Evolutionary conservation across 2,888 invertebrate genomes (phyloP), one percentile per base, ranked within the genome.

Genomic region (Cantharis rufa): DNA sequence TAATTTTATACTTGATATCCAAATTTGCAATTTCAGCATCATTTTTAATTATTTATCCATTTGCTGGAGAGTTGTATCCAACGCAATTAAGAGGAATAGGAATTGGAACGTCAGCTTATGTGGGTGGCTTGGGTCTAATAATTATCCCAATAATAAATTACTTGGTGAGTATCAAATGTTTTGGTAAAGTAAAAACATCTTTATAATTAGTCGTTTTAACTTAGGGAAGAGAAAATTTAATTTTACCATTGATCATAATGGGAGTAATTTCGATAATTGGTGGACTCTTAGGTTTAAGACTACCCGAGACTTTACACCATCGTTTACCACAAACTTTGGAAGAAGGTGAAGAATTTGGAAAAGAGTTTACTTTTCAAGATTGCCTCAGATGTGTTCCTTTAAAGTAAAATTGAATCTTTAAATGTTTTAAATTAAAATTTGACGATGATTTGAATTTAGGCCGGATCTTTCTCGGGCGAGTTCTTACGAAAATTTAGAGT

Each of bases 71-170:
- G 89, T 87, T 97, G 18, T 97, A 97, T 88, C 97, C 97, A 1
- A 97, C 97, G 2, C 95, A 95, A 86, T 90, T 96, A 68, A 91
- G 97, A 82, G 97, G 97, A 2, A 90, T 97, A 74, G 97, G 97
- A 15, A 96, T 97, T 82, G 97, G 97, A 69, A 94, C 95, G 72
- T 96, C 96, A 1, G 96, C 96, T 15, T 97, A 97, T 86, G 94
- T 97, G 81, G 96, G 95, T 71, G 97, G 97, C 72, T 89, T 96
- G 79, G 97, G 97, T 62, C 90, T 97, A 68, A 94, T 96, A 80
- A 92, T 96, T 74, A 97, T 97, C 86, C 97, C 97, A 11, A 96
- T 96, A 88, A 93, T 97, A 79, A 96, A 95, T 72, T 96, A 96
- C 88, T 90, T 97, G 91, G 96, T 96, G 90, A 91, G 92, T 83